phyloP scores from a whole-genome alignment of 2,113 vertebrate species.

The Oreochromis aureus region DNA sequence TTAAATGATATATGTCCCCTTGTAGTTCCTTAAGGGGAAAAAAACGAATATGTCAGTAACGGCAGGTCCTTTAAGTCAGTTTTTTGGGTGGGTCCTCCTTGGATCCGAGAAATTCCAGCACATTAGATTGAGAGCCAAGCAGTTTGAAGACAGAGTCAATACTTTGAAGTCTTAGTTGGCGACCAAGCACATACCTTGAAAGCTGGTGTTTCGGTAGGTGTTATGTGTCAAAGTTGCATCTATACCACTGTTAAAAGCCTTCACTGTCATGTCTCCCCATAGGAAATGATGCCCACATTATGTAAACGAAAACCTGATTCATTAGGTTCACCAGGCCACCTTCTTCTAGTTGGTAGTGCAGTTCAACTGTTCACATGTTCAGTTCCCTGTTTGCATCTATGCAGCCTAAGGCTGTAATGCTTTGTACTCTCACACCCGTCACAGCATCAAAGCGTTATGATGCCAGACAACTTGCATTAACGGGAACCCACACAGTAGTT shows the following conservation, averaged over 20 bases:
- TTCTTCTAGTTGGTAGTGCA: background rate
- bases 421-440: background rate
- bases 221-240: background rate
- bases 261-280: background rate
- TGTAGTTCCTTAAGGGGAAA: accelerated
- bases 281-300: background rate
- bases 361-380: background rate
- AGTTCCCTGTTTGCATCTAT: background rate
- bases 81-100: background rate
- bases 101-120: background rate
- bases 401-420: background rate
- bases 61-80: background rate
- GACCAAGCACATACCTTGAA: background rate
- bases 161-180: background rate
- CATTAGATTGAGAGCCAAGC: background rate
- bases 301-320: background rate
- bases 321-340: background rate
- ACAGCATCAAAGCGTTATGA: background rate
- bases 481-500: background rate
- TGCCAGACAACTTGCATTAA: background rate
- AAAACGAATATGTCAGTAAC: accelerated
- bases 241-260: background rate
- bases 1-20: background rate
- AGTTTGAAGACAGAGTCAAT: background rate
- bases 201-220: background rate